phyloP scores from a whole-genome alignment of 1,140 invertebrate species.

The Aphaenogaster rudis region DNA sequence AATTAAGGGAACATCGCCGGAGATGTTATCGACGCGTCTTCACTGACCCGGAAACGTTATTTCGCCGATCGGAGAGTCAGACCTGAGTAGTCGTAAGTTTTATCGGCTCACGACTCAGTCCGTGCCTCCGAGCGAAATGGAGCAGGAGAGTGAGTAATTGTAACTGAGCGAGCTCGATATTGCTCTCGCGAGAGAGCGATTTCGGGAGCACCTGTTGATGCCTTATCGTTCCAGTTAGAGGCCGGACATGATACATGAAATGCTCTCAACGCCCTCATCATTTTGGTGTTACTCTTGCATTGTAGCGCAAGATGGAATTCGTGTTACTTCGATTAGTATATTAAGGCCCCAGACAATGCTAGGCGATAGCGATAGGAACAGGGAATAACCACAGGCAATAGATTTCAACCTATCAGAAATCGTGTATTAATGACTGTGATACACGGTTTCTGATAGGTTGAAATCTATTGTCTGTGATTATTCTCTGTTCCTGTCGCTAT shows the following conservation, averaged over 20 bases:
- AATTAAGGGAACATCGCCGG: slow-evolving; percentile 50
- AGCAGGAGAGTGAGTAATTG: slow-evolving; percentile 68
- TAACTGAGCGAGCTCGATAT: slow-evolving; percentile 30
- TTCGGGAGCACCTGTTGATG: slow-evolving; percentile 61
- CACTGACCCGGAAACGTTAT: slow-evolving; percentile 56
- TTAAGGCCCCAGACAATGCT: background rate
- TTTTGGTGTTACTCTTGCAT: background rate
- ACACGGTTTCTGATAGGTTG: no score
- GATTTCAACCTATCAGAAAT: no score
- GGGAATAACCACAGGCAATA: no score
- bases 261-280: slow-evolving; percentile 3
- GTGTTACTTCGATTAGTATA: background rate
- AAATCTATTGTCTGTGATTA: no score
- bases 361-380: no score
- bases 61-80: slow-evolving; percentile 44
- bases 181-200: slow-evolving; percentile 41
- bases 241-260: slow-evolving; percentile 25
- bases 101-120: slow-evolving; percentile 17
- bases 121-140: slow-evolving; percentile 40
- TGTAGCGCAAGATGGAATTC: background rate
- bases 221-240: slow-evolving; percentile 44
- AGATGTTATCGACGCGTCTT: slow-evolving; percentile 50
- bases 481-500: no score
- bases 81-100: slow-evolving; percentile 54
- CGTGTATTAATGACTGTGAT: no score